phyloP scores from a whole-genome alignment of 2,888 invertebrate species.

The Limenitis camilla region DNA sequence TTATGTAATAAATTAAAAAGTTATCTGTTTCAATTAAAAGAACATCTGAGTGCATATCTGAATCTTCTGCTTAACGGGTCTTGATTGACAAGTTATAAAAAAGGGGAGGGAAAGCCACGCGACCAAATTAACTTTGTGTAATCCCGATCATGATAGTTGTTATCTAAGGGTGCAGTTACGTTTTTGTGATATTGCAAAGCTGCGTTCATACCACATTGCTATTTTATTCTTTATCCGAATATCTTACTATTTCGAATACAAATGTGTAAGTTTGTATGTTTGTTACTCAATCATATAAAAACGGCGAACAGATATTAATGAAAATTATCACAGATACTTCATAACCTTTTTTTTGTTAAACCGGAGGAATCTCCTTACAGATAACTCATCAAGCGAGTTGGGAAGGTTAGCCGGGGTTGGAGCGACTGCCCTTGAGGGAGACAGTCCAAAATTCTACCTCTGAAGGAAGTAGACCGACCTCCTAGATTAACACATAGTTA shows the following conservation, averaged over 20 bases:
- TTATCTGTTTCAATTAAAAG: slow-evolving; percentile 31
- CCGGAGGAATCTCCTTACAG: no score
- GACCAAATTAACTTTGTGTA: slow-evolving; percentile 68
- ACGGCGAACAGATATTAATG: no score
- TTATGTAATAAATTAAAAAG: slow-evolving; percentile 14
- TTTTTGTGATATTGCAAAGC: slow-evolving; percentile 36
- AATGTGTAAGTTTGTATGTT: no score
- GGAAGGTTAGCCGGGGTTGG: no score
- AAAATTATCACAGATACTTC: no score
- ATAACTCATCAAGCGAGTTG: no score
- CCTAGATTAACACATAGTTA: no score
- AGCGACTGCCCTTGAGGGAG: no score
- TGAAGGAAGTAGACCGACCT: no score
- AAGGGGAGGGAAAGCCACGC: slow-evolving; percentile 48
- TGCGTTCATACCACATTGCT: background rate
- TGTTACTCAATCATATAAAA: background rate
- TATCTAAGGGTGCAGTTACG: slow-evolving; percentile 55
- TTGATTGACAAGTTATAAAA: slow-evolving; percentile 49
- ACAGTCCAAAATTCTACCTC: no score
- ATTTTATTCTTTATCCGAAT: background rate
- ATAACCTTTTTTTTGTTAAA: no score
- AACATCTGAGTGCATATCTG: slow-evolving; percentile 24
- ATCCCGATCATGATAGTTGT: slow-evolving; percentile 53
- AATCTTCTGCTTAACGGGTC: slow-evolving; percentile 39
- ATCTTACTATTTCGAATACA: no score